Percentiles rank a stretch among this genome's conserved stretches.
These are phyloP conservation scores for Trachemys scripta DNA, from an alignment of 2,113 vertebrate species.

Conservation along the genomic window DNA sequence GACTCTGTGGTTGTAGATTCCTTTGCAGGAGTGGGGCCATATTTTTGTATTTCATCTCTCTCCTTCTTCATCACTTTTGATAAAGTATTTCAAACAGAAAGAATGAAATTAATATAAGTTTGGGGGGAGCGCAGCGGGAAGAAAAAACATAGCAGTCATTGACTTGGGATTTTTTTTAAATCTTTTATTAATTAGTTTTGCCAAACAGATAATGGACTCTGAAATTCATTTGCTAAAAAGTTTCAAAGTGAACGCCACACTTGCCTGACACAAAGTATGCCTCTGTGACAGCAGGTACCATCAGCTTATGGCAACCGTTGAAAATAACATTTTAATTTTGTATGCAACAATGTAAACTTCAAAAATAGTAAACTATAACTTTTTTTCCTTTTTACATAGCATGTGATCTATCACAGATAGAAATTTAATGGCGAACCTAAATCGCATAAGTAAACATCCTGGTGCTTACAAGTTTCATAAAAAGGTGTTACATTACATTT, in stretches of 20 bases:
- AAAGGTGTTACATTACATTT: slow-evolving; percentile 78
- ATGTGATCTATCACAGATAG: slow-evolving; percentile 86
- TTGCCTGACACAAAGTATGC: slow-evolving; percentile 74
- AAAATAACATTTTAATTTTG: slow-evolving; percentile 80
- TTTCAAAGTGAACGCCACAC: slow-evolving; percentile 77
- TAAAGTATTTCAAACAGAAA: not conserved
- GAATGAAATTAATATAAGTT: not conserved
- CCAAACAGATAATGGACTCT: slow-evolving; percentile 84
- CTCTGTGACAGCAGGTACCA: slow-evolving; percentile 75
- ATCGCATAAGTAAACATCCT: slow-evolving; percentile 80
- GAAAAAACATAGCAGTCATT: not conserved
- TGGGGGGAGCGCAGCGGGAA: not conserved
- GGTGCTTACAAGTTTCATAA: slow-evolving; percentile 83
- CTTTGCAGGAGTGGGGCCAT: not conserved
- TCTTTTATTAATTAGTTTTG: slow-evolving; percentile 83
- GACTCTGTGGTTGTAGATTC: not conserved
- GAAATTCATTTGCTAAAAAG: slow-evolving; percentile 82
- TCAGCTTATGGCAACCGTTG: slow-evolving; percentile 81
- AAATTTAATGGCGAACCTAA: slow-evolving; percentile 84
- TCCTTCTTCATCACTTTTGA: not conserved
- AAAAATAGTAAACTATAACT: slow-evolving; percentile 87
- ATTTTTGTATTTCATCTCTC: rapidly evolving
- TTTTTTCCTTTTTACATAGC: slow-evolving; percentile 74
- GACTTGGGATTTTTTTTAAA: slow-evolving; percentile 50
- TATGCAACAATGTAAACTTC: slow-evolving; percentile 88